Base-by-base conservation (phyloP, 2,888 invertebrate genomes). In the Thumatha senex region DNA sequence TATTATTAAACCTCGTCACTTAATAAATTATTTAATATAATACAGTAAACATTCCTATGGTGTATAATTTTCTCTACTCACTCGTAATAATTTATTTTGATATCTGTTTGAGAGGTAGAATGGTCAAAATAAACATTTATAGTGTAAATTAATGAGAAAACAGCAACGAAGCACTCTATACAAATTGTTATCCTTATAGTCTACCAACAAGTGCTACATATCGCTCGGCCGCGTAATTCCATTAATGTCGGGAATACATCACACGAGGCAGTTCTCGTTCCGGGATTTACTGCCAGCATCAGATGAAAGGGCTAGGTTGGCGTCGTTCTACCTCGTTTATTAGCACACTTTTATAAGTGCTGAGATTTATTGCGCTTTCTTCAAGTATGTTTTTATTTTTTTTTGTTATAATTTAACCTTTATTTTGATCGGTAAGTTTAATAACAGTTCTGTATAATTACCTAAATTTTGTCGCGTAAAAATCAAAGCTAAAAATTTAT, bases 211-310 rank as follows among this genome's bases (percentile, higher is more conserved):
- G 75, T 78, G 70, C 73, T 73, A 75, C 75, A 74, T 76, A 80
- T 77, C 70, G 75, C 68, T 65, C 63, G 67, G 69, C 78, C 70
- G 75, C 76, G 81, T 84, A 84, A 85, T 84, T 82, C 84, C 80
- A 80, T 84, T 86, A 85, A 83, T 81, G 83, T 80, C 70, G 70
- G 60, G 75, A 75, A 85, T 86, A 84, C 82, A 84, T 86, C 86
- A 86, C 79, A 64, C 63, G 63, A 58, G 69, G 65, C 54, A 56
- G 68, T 69, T 66, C 66, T 63, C 70, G 71, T 59, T 60, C 56
- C 56, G 75, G 76, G 79, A 84, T 84, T 82, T 84, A 84, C 80
- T 76, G 67, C 74, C 69, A 65, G 61, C 70, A 73, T 73, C 74
- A 76, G 80, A 82, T 82, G 82, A 80, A 81, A 82, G 80, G 81